Evolutionary conservation across 2,797 vertebrate genomes (phyloP).

Genomic region (Phyllotis vaccarum): DNA sequence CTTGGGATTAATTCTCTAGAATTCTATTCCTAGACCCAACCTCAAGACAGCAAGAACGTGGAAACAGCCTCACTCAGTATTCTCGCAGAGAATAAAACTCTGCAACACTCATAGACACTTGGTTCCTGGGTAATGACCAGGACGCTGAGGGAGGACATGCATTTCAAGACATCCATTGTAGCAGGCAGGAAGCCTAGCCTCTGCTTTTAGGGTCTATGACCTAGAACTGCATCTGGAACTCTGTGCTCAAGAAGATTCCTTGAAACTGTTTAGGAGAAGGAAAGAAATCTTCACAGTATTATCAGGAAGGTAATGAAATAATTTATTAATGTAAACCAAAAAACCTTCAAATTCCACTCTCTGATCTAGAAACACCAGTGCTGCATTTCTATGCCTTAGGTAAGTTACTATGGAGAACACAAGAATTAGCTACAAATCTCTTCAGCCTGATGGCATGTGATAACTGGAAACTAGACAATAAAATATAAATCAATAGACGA

Average conservation of each 20-base stretch:
- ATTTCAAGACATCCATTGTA: neutral
- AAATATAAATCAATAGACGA: neutral
- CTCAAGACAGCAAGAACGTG: neutral
- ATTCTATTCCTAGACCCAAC: neutral
- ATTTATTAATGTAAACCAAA: neutral
- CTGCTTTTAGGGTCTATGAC: neutral
- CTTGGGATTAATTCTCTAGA: neutral
- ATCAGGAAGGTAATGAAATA: neutral
- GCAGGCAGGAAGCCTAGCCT: neutral
- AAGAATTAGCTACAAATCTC: constrained; percentile 54
- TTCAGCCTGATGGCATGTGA: neutral
- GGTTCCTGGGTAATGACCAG: neutral
- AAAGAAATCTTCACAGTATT: neutral
- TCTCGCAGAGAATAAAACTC: neutral
- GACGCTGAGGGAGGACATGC: neutral
- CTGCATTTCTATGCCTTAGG: neutral
- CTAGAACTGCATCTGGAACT: neutral
- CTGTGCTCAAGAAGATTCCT: neutral
- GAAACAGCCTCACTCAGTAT: neutral
- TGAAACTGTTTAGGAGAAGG: neutral
- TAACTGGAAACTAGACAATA: neutral
- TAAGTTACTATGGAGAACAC: constrained; percentile 10
- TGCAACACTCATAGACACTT: neutral
- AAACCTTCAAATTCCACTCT: neutral
- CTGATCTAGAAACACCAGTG: neutral